These are phyloP conservation scores for Cottoperca gobio DNA, from an alignment of 2,797 vertebrate species.

Conservation along the genomic window DNA sequence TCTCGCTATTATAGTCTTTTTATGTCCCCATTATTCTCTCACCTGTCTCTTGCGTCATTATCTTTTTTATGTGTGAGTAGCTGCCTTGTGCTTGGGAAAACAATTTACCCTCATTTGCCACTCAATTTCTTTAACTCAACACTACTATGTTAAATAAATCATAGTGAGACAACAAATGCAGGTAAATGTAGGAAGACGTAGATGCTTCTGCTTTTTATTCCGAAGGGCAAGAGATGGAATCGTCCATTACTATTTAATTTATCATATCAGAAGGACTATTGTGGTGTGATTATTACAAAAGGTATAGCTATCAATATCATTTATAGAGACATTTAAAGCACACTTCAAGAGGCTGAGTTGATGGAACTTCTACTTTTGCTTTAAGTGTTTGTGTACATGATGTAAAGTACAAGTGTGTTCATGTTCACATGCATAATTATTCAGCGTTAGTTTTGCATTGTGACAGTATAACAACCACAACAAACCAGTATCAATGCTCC, in stretches of 20 bases:
- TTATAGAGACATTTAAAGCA: neutral
- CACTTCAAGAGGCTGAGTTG: neutral
- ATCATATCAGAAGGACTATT: neutral
- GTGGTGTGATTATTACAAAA: neutral
- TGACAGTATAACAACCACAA: conserved; percentile 1
- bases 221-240: neutral
- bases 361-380: neutral
- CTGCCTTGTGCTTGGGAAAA: conserved; percentile 4
- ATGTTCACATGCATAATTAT: neutral
- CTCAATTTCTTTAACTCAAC: neutral
- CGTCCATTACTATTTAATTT: neutral
- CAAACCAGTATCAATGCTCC: conserved; percentile 12
- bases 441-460: neutral
- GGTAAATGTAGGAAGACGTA: neutral
- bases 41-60: conserved; percentile 18
- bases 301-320: neutral
- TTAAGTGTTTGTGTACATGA: neutral
- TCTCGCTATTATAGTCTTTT: conserved; percentile 8
- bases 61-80: conserved; percentile 8
- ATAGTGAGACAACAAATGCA: conserved; percentile 3
- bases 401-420: neutral
- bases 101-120: neutral
- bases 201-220: neutral
- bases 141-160: conserved; percentile 2
- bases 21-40: conserved; percentile 22